phyloP scores from a whole-genome alignment of 2,113 vertebrate genomes.

The Daubentonia madagascariensis region DNA sequence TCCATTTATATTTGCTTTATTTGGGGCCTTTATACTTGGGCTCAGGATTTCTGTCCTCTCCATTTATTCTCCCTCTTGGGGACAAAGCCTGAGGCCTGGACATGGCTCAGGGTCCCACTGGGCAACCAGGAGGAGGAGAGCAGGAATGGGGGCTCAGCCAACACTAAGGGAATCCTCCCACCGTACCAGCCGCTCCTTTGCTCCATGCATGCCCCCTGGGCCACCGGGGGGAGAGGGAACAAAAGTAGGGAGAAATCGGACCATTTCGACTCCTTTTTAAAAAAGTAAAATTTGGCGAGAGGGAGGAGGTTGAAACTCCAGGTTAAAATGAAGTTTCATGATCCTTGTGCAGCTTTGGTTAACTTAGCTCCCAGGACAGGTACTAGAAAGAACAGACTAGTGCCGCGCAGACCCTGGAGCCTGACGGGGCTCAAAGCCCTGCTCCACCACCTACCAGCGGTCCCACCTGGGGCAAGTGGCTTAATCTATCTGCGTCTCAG shows the following conservation, averaged over 20 bases:
- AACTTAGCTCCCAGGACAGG: neutral
- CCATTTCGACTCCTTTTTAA: neutral
- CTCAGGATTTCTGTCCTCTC: neutral
- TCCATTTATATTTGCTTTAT: constrained; percentile 63
- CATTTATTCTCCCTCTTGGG: neutral
- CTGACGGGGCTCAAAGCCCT: neutral
- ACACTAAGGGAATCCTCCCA: neutral
- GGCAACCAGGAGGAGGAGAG: neutral
- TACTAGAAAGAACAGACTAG: neutral
- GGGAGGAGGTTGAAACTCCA: neutral
- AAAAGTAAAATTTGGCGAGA: neutral
- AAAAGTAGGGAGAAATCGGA: neutral
- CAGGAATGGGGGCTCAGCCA: neutral
- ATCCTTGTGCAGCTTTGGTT: neutral
- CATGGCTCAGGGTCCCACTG: neutral
- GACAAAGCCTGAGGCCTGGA: neutral
- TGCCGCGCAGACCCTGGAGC: neutral
- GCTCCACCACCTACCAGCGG: neutral
- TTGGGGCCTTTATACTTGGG: constrained; percentile 23
- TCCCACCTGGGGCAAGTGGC: neutral
- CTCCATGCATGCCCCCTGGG: neutral
- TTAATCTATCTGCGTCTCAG: neutral
- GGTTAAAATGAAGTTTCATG: neutral
- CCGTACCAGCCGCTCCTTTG: neutral
- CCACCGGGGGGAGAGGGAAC: neutral